Conservation (phyloP, 2,888 invertebrate genomes). For the Hyles lineata region DNA sequence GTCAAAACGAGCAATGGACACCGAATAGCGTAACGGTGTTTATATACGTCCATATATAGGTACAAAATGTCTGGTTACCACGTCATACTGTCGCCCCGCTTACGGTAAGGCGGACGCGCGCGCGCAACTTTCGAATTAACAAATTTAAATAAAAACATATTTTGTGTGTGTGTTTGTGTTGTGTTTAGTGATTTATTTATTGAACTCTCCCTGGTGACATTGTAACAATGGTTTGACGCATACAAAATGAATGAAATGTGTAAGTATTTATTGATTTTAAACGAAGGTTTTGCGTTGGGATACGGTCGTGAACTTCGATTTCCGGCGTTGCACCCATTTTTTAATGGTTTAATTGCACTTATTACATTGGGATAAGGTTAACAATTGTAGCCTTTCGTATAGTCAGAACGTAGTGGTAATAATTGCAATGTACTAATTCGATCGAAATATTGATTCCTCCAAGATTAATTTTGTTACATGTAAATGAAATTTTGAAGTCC, state of each 20-base stretch:
- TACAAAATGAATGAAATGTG: constrained; percentile 75
- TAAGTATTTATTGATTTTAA: constrained; percentile 58
- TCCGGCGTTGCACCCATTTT: constrained; percentile 7
- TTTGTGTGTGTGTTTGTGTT: constrained; percentile 43
- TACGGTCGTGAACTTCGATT: background rate
- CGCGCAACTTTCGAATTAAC: constrained; percentile 44
- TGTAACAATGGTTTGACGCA: constrained; percentile 53
- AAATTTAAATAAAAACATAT: background rate
- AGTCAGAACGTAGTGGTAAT: too few relatives aligned
- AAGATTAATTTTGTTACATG: too few relatives aligned
- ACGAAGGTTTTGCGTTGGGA: background rate
- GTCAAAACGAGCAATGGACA: constrained; percentile 64
- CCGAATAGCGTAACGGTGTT: constrained; percentile 45
- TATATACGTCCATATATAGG: constrained; percentile 57
- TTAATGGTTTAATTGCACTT: background rate
- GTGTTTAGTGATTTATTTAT: constrained; percentile 40
- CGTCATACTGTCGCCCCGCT: constrained; percentile 80
- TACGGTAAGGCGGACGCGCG: constrained; percentile 77
- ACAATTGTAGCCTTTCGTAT: background rate
- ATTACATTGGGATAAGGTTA: background rate
- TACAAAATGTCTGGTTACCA: constrained; percentile 70
- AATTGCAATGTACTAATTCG: too few relatives aligned
- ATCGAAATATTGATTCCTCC: too few relatives aligned
- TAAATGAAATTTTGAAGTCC: too few relatives aligned
- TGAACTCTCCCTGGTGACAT: background rate